Percentiles rank a stretch among this genome's conserved stretches.
phyloP scores from a whole-genome alignment of 2,888 invertebrate genomes.

The Scrobipalpa costella region DNA sequence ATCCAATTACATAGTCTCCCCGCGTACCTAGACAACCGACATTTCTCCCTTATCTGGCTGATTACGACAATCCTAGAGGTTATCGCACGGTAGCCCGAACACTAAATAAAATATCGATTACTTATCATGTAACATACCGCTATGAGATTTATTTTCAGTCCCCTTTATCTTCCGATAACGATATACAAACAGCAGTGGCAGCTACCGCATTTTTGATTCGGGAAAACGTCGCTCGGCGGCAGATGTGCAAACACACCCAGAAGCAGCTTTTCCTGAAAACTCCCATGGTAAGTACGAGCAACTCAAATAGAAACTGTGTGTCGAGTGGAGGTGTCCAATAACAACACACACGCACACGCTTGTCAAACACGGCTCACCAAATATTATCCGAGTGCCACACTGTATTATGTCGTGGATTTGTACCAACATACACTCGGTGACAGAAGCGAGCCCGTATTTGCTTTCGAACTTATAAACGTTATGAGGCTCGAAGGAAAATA shows the following conservation, averaged over 20 bases:
- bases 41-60: slow-evolving; percentile 64
- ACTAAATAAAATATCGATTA: slow-evolving; percentile 56
- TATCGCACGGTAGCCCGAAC: slow-evolving; percentile 70
- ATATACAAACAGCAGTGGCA: slow-evolving; percentile 41
- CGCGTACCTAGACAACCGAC: slow-evolving; percentile 53
- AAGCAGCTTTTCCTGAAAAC: slow-evolving; percentile 60
- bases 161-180: slow-evolving; percentile 58
- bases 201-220: slow-evolving; percentile 51
- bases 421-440: slow-evolving; percentile 60
- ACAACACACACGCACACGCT: slow-evolving; percentile 76
- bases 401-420: slow-evolving; percentile 72
- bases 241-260: slow-evolving; percentile 54
- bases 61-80: slow-evolving; percentile 64
- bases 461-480: slow-evolving; percentile 63
- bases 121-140: slow-evolving; percentile 55
- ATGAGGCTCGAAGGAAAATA: slow-evolving; percentile 49
- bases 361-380: slow-evolving; percentile 74
- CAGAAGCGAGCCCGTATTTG: slow-evolving; percentile 66
- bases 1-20: slow-evolving; percentile 59
- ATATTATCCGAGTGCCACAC: slow-evolving; percentile 71
- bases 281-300: slow-evolving; percentile 60
- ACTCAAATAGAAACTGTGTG: slow-evolving; percentile 70
- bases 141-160: slow-evolving; percentile 64
- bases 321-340: slow-evolving; percentile 74
- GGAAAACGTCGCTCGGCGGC: slow-evolving; percentile 35